phyloP scores from a whole-genome alignment of 2,797 vertebrate genomes.

The Acestrorhynchus altus region DNA sequence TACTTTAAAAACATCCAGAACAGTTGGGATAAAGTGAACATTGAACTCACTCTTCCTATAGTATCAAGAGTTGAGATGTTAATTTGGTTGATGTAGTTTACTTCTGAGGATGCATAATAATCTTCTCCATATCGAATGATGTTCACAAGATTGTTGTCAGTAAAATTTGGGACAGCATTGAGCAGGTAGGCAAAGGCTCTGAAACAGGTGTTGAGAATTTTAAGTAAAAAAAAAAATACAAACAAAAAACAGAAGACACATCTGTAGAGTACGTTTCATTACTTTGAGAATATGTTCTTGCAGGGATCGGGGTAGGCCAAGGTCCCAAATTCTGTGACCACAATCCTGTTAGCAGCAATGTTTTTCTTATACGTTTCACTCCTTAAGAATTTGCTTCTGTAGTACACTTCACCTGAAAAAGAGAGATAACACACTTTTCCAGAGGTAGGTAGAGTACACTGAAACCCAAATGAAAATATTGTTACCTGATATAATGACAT shows the following conservation, averaged over 20 bases:
- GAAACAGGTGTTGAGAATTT: constrained; percentile 5
- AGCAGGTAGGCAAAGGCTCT: constrained; percentile 88
- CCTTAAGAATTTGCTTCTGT: constrained; percentile 89
- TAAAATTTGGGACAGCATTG: constrained; percentile 91
- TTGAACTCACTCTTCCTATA: constrained; percentile 80
- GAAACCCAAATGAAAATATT: too few species aligned
- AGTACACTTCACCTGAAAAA: constrained; percentile 86
- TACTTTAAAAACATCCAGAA: background rate
- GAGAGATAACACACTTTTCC: background rate
- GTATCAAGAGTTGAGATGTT: constrained; percentile 88
- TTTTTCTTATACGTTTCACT: constrained; percentile 89
- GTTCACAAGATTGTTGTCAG: constrained; percentile 96
- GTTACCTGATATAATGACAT: too few species aligned
- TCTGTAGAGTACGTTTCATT: constrained; percentile 56
- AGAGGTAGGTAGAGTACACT: background rate
- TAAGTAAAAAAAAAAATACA: background rate
- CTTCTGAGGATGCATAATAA: constrained; percentile 89
- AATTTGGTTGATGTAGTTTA: constrained; percentile 92
- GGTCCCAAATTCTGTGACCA: constrained; percentile 95
- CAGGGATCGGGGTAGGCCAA: constrained; percentile 95
- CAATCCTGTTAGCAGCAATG: constrained; percentile 83
- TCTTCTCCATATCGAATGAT: constrained; percentile 89
- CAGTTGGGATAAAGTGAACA: constrained; percentile 17
- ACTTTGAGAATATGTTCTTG: constrained; percentile 95
- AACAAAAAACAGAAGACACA: background rate